Evolutionary conservation across 2,888 invertebrate genomes (phyloP), one percentile per base, ranked within the genome.

Genomic region (Megalurothrips usitatus): DNA sequence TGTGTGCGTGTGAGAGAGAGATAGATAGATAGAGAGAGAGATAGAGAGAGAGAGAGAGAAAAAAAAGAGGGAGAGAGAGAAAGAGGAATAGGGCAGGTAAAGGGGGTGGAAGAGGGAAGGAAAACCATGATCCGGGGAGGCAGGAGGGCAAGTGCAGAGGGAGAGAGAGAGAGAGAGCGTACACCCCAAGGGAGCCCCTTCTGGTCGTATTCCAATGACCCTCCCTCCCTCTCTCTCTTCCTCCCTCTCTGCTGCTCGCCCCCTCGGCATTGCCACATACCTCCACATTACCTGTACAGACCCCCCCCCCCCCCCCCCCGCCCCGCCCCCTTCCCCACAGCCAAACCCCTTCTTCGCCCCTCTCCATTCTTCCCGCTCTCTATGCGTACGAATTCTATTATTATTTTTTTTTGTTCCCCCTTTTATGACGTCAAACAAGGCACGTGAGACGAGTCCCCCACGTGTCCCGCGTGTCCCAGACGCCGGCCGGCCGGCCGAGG

Each of bases 341-440:
- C 68, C 23, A 12, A n/a, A 6, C 68, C 23, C 68, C n/a, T 12
- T n/a, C 68, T 10, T 26, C 9, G 23, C 26, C 68, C 68, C 26
- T 23, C 58, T 19, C 68, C 12, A 75, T 75, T 75, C 23, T 75
- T 75, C 68, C 26, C 68, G 23, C 23, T 75, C 68, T 75, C 68
- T 26, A 75, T 75, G 23, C n/a, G 23, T 75, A 75, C 68, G 68
- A 75, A 75, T 75, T 75, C 68, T 75, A 75, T 75, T 75, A 75
- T 75, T 26, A 26, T 75, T 75, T 75, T 26, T 75, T 75, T 26
- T 75, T 26, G 12, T 75, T 75, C 68, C 68, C 68, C 68, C 68
- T 75, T 75, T 75, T 75, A 75, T 75, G 68, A 75, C 68, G 23
- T 75, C 68, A 75, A 75, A 75, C 68, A 75, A 75, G 23, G 68